These are phyloP conservation scores for Muscicapa comitata DNA, from an alignment of 2,797 vertebrate genomes.

Conservation along the genomic window DNA sequence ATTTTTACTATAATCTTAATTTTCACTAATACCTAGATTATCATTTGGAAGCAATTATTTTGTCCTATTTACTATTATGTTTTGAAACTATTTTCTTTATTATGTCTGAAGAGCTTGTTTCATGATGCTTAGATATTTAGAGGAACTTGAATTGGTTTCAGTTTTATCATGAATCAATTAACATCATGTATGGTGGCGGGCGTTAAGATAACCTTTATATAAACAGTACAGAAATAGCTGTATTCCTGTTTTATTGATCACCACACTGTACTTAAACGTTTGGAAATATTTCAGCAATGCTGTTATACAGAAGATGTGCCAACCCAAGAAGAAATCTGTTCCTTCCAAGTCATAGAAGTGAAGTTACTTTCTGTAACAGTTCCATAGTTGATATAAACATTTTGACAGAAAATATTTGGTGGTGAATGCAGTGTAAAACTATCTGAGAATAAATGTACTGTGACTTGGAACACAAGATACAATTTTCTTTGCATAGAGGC, in stretches of 20 bases:
- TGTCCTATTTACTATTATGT: neutral
- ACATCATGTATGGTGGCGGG: neutral
- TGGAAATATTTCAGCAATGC: neutral
- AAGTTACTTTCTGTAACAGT: slow-evolving; percentile 49
- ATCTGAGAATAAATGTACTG: slow-evolving; percentile 71
- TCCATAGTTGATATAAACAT: slow-evolving; percentile 55
- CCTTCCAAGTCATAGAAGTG: neutral
- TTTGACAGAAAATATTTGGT: slow-evolving; percentile 68
- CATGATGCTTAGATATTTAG: neutral
- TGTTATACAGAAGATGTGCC: neutral
- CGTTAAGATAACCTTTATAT: neutral
- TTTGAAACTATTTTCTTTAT: neutral
- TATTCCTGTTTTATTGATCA: neutral
- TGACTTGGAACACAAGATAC: slow-evolving; percentile 67
- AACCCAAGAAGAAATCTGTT: neutral
- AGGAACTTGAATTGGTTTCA: neutral
- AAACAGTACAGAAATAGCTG: neutral
- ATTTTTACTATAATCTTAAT: neutral
- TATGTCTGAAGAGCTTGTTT: neutral
- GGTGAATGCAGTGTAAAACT: slow-evolving; percentile 49
- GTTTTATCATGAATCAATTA: neutral
- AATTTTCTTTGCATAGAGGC: slow-evolving; percentile 74
- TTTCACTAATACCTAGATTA: neutral
- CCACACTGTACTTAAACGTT: neutral
- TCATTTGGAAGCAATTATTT: neutral